Evolutionary conservation across 2,888 invertebrate species (phyloP).

Genomic region (Ectropis crepuscularia): DNA sequence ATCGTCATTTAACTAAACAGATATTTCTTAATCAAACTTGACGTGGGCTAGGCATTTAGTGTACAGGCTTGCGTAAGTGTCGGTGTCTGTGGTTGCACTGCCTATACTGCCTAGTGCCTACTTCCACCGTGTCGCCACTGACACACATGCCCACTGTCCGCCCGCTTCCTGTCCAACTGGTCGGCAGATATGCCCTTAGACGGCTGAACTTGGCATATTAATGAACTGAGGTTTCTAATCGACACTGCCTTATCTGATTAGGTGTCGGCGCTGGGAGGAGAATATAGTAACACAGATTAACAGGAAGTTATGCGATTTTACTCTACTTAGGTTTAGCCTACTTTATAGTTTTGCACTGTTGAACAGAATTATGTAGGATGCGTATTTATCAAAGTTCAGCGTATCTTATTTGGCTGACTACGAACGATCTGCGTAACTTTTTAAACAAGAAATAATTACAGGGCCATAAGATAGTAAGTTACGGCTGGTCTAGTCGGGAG

Average conservation of each 20-base stretch:
- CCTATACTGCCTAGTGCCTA: slow-evolving; percentile 20
- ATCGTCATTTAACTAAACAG: background rate
- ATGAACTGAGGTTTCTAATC: slow-evolving; percentile 41
- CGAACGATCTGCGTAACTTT: too few relatives aligned
- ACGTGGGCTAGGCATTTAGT: background rate
- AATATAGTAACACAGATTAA: too few relatives aligned
- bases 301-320: too few relatives aligned
- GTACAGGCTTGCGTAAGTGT: slow-evolving; percentile 9
- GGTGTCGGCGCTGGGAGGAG: slow-evolving; percentile 5
- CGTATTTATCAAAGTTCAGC: too few relatives aligned
- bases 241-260: slow-evolving; percentile 17
- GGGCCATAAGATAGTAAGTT: too few relatives aligned
- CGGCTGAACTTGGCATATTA: slow-evolving; percentile 41
- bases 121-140: slow-evolving; percentile 44
- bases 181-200: slow-evolving; percentile 37
- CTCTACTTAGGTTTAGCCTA: too few relatives aligned
- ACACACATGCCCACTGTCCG: slow-evolving; percentile 47
- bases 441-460: too few relatives aligned
- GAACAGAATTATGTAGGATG: too few relatives aligned
- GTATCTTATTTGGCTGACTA: too few relatives aligned
- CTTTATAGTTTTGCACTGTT: too few relatives aligned
- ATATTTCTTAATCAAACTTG: background rate
- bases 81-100: slow-evolving; percentile 9
- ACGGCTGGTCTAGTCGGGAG: too few relatives aligned
- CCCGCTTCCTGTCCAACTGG: slow-evolving; percentile 40